phyloP scores from a whole-genome alignment of 2,888 invertebrate genomes.

The Idaea biselata region DNA sequence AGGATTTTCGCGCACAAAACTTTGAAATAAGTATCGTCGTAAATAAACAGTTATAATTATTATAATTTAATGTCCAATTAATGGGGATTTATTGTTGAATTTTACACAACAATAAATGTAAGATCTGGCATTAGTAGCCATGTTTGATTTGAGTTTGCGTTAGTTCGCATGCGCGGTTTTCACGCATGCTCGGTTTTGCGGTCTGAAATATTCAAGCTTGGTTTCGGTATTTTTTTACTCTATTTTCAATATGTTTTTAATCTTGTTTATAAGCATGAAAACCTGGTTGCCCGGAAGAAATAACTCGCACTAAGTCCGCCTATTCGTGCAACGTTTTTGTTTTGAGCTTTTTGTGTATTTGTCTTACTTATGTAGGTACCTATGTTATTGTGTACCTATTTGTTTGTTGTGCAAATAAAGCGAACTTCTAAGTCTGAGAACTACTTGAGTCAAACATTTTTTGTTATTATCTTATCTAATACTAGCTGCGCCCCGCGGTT shows the following conservation, averaged over 20 bases:
- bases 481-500: too few species aligned
- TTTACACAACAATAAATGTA: conserved; percentile 41
- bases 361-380: too few species aligned
- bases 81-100: conserved; percentile 30
- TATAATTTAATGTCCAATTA: conserved; percentile 19
- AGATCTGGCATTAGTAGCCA: conserved; percentile 47
- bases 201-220: conserved; percentile 17
- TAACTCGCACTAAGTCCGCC: too few species aligned
- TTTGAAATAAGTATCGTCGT: background rate
- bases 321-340: too few species aligned
- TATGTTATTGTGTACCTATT: too few species aligned
- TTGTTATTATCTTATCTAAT: too few species aligned
- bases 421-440: too few species aligned
- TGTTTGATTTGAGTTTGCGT: conserved; percentile 32
- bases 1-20: background rate
- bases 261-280: too few species aligned
- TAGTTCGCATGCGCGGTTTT: conserved; percentile 3
- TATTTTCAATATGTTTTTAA: conserved; percentile 9
- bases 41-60: conserved; percentile 8
- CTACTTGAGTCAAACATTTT: too few species aligned
- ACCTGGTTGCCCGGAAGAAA: too few species aligned
- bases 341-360: too few species aligned
- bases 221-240: conserved; percentile 11
- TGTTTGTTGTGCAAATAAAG: too few species aligned
- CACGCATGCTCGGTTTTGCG: conserved; percentile 42